A percentile compares a stretch with the other conserved stretches of the same genome.
These are phyloP conservation scores for Plutomurus gul DNA, from an alignment of 1,140 invertebrate species.

Conservation along the genomic window DNA sequence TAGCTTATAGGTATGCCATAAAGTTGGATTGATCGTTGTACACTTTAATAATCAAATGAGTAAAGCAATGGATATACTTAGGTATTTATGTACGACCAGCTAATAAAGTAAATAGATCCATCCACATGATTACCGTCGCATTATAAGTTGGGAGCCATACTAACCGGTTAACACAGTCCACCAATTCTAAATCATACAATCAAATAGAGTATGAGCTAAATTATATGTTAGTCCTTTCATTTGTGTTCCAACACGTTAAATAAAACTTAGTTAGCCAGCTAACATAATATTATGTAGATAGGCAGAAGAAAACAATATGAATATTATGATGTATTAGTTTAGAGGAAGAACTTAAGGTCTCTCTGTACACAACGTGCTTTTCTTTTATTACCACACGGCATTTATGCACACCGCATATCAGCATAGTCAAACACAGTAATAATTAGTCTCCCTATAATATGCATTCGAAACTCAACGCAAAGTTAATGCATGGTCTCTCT, in stretches of 20 bases:
- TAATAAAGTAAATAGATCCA: slow-evolving; percentile 2
- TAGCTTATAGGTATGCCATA: too few species aligned
- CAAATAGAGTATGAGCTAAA: slow-evolving; percentile 13
- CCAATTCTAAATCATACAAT: slow-evolving; percentile 23
- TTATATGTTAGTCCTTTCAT: slow-evolving; percentile 25
- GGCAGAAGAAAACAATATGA: slow-evolving; percentile 1
- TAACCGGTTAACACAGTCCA: not conserved
- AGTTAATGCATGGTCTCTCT: too few species aligned
- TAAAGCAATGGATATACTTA: too few species aligned
- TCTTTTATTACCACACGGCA: not conserved
- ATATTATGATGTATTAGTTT: slow-evolving; percentile 11
- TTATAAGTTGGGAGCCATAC: not conserved
- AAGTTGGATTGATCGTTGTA: too few species aligned
- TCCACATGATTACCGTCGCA: not conserved
- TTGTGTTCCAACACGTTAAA: slow-evolving; percentile 29
- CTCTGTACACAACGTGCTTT: not conserved
- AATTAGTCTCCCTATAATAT: too few species aligned
- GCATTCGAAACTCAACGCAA: too few species aligned
- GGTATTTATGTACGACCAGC: too few species aligned
- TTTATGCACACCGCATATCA: too few species aligned
- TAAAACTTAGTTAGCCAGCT: slow-evolving; percentile 14
- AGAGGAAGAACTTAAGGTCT: slow-evolving; percentile 4
- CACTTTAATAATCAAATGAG: too few species aligned
- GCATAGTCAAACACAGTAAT: too few species aligned
- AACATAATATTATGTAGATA: slow-evolving; percentile 26